Conservation (phyloP, 2,113 vertebrate genomes). For the Otis tarda region DNA sequence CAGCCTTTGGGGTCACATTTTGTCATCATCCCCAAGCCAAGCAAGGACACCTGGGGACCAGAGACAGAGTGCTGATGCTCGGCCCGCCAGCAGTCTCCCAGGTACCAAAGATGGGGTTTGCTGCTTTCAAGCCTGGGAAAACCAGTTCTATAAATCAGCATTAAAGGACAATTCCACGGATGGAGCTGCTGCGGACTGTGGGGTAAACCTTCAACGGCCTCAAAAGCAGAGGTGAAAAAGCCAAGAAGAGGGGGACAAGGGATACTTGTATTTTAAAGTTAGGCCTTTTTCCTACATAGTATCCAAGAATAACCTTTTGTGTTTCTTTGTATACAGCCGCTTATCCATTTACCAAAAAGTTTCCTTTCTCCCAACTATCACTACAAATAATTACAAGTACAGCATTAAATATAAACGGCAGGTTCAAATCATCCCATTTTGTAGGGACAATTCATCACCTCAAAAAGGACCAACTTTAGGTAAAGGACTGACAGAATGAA, state of each 20-base stretch:
- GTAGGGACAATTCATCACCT: not conserved
- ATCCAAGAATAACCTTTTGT: not conserved
- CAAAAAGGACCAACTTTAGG: not conserved
- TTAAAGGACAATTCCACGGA: not conserved
- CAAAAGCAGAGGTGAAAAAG: not conserved
- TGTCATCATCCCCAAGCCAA: not conserved
- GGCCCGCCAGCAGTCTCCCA: not conserved
- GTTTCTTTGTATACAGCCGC: not conserved
- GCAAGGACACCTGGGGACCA: fast-evolving
- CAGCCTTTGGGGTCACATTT: not conserved
- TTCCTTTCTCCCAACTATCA: not conserved
- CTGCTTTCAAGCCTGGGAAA: not conserved
- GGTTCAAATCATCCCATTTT: not conserved
- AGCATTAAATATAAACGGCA: not conserved
- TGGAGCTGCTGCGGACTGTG: not conserved
- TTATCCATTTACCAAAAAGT: not conserved
- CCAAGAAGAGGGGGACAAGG: fast-evolving
- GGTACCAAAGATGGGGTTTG: not conserved
- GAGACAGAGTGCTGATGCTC: not conserved
- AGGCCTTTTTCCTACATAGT: not conserved
- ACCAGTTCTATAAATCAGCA: not conserved
- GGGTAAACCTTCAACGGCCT: not conserved
- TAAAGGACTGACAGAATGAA: not conserved
- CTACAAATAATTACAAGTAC: not conserved
- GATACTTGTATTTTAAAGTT: not conserved